These are phyloP conservation scores for Apocrypta bakeri DNA, from an alignment of 1,140 invertebrate genomes.

Conservation along the genomic window DNA sequence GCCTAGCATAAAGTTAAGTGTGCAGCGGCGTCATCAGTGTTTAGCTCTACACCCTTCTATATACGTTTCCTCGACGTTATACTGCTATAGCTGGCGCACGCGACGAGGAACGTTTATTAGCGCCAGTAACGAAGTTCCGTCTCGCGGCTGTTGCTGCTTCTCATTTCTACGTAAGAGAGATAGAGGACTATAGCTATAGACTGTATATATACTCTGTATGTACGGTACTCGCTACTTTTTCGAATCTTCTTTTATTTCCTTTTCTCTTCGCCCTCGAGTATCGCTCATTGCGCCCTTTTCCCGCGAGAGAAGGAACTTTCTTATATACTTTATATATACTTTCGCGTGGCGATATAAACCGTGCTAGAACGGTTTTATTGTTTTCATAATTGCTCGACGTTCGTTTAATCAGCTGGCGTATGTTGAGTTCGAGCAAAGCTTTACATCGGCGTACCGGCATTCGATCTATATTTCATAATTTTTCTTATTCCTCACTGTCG, in stretches of 20 bases:
- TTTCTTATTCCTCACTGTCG: not conserved
- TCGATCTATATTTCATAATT: not conserved
- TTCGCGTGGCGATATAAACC: not conserved
- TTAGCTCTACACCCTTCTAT: not conserved
- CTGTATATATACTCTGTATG: too few species aligned
- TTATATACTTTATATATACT: too few species aligned
- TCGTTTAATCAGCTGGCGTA: not conserved
- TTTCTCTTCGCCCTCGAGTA: not conserved
- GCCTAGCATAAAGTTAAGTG: not conserved
- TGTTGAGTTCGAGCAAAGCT: not conserved
- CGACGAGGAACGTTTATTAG: constrained; percentile 34
- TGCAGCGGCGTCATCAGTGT: not conserved
- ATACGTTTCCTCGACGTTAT: too few species aligned
- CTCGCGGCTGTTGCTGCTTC: not conserved
- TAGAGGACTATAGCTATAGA: too few species aligned
- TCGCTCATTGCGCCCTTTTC: not conserved
- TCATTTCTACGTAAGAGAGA: not conserved
- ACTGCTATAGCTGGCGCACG: not conserved
- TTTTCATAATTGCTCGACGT: not conserved
- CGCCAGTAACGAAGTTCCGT: constrained; percentile 24
- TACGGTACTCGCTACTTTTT: not conserved
- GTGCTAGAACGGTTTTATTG: not conserved
- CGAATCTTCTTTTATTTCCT: not conserved
- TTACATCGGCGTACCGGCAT: not conserved
- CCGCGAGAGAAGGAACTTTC: not conserved